Evolutionary conservation across 2,888 invertebrate genomes (phyloP), one percentile per base, ranked within the genome.

Genomic region (Atherix ibis): DNA sequence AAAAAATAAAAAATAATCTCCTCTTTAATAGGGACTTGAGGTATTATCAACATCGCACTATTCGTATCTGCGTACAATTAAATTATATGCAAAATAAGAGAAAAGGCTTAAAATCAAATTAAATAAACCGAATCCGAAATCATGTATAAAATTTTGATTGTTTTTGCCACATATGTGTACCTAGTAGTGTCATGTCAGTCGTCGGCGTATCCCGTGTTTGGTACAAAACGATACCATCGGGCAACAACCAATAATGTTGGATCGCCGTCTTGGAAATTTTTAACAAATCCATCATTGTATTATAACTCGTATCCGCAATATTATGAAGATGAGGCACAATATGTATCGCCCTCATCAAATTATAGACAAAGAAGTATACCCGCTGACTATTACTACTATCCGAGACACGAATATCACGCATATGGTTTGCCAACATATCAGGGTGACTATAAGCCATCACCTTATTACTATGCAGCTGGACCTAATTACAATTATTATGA

Each of bases 381-480:
- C 25, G 43, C 38, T 27, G 42, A 37, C 26, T 45, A 43, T 24
- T 48, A 45, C 37, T 46, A 44, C 18, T 44, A 45, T 34, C 44
- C 44, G 27, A 33, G 43, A 16, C 45, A 44, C 34, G 44, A 44
- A 36, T 43, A 43, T 13, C 46, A 42, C 32, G 34, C 41, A 19
- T 49, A 47, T 38, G 49, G 49, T 2, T 32, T 46, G 40, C 46
- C 49, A 30, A 48, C 46, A 22, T 50, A 46, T 36, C 48, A 37
- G 13, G 49, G 49, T n/a, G 48, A 48, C 40, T 50, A 48, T 22
- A 46, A 48, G 31, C 48, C 48, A 3, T 41, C 44, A 12, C 64
- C 66, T 3, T 65, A 64, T 44, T 67, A 65, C 42, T 66, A 66
- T 46, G 56, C 56, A 13, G 48, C 54, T 36, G 53, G 54, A 30